Conservation (phyloP, 2,113 vertebrate species). For the Paracanthobrama guichenoti region DNA sequence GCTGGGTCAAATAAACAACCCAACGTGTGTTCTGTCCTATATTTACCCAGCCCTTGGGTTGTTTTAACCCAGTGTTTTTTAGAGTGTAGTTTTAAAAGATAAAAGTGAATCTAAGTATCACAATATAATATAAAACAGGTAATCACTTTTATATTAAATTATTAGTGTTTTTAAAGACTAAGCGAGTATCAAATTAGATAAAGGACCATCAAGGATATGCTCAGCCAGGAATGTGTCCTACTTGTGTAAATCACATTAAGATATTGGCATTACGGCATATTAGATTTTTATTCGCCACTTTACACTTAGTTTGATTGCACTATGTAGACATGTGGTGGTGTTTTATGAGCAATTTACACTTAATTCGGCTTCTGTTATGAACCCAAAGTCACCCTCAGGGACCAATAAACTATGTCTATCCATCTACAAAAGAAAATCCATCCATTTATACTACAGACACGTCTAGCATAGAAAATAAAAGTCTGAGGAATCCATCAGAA, state of each 20-base stretch:
- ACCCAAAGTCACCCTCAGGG: neutral
- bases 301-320: neutral
- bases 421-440: neutral
- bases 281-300: neutral
- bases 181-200: neutral
- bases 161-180: neutral
- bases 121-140: neutral
- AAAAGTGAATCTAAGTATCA: neutral
- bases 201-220: neutral
- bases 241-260: neutral
- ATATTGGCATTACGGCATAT: neutral
- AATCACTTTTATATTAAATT: neutral
- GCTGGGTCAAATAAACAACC: too few relatives aligned
- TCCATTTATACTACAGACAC: neutral
- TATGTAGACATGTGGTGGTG: neutral
- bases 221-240: neutral
- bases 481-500: neutral
- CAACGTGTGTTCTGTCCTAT: too few relatives aligned
- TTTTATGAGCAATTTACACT: conserved; percentile 11
- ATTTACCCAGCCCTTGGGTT: too few relatives aligned
- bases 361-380: neutral
- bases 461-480: neutral
- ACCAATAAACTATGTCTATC: neutral
- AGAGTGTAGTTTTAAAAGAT: neutral
- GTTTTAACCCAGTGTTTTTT: too few relatives aligned